These are phyloP conservation scores for Holocentrus rufus DNA, from an alignment of 2,797 vertebrate genomes.

Conservation along the genomic window DNA sequence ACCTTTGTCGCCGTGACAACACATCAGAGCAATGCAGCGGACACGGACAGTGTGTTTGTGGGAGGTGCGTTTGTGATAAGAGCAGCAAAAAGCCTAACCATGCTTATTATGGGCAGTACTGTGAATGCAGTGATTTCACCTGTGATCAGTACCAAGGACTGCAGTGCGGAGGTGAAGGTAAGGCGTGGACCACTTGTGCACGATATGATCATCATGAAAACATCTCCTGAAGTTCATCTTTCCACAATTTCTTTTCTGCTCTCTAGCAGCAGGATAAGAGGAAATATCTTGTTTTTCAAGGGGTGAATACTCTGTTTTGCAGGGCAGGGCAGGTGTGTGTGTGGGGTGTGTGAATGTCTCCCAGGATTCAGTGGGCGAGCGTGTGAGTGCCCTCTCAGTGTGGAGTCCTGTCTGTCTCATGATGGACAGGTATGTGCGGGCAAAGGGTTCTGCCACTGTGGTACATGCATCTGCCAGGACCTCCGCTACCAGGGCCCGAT, in stretches of 20 bases:
- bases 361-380: constrained; percentile 43
- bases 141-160: constrained; percentile 15
- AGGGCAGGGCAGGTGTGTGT: constrained; percentile 44
- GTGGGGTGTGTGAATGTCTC: constrained; percentile 44
- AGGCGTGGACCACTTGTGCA: neutral
- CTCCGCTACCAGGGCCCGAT: constrained; percentile 34
- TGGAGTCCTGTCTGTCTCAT: constrained; percentile 30
- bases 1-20: constrained; percentile 11
- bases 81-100: constrained; percentile 16
- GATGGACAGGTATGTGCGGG: constrained; percentile 47
- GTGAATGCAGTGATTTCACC: constrained; percentile 16
- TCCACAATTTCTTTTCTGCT: no score
- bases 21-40: constrained; percentile 4
- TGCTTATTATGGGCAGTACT: neutral
- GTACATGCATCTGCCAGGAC: constrained; percentile 27
- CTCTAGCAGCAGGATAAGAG: no score
- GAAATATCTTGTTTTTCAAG: neutral
- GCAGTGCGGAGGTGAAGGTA: constrained; percentile 11
- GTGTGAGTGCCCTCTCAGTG: constrained; percentile 43
- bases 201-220: neutral
- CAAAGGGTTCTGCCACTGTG: constrained; percentile 32
- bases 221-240: neutral
- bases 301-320: neutral
- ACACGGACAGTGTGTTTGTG: constrained; percentile 21
- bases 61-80: constrained; percentile 36